Base-by-base conservation (phyloP, 2,113 vertebrate genomes). In the Stigmatopora argus region DNA sequence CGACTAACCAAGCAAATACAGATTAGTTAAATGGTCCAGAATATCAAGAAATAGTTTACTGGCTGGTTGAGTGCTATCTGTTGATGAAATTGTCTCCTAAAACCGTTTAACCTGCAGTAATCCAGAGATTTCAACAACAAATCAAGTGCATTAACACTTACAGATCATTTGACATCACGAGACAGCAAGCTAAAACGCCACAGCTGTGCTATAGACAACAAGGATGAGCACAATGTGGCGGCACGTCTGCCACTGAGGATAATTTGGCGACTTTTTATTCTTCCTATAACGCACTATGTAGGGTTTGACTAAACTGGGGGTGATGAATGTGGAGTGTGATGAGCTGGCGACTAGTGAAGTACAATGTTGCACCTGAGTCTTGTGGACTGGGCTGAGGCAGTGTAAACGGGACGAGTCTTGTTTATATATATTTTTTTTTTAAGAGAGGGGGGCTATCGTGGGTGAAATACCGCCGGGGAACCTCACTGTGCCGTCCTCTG, bases 321-420 rank as follows among this genome's bases (percentile, higher is more conserved):
- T 19, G 73, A 47, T 63, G n/a, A 44, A 61, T 44, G 4, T 65
- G 70, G 49, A 71, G 71, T 74, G 73, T 73, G 68, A 31, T 63
- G 55, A 62, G 73, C 72, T 74, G 79, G 70, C 19, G 68, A 60
- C 31, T 66, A 58, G 47, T 15, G 19, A 72, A 9, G 17, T 31
- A 64, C 26, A 17, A 51, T 62, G 65, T 73, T 77, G 65, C 67
- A 83, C 72, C 76, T 84, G 60, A 79, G 71, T 11, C 68, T 59
- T 83, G 76, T 66, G 41, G 73, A 51, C 73, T 81, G 62, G 73
- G 61, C 68, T 69, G 62, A 35, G 66, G 56, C 73, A 72, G 77
- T 73, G 73, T 70, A 73, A 19, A 62, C 31, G 15, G 21, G 14
- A 58, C 57, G 61, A 84, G 68, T 79, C 72, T 72, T 67, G 66